Conservation (phyloP, 2,888 invertebrate genomes). For the Drosophila borborema region DNA sequence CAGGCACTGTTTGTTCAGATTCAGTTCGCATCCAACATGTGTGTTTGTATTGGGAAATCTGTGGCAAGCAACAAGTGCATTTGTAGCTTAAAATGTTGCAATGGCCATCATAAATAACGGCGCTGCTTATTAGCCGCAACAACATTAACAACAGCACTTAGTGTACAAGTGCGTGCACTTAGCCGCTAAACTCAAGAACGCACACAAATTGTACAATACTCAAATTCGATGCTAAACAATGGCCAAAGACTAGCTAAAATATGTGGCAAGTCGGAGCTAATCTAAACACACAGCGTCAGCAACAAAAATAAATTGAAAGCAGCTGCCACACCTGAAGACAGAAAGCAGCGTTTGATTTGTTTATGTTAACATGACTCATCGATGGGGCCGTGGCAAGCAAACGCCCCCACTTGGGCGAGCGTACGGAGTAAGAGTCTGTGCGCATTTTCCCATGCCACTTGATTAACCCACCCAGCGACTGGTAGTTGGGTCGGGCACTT, state of each 20-base stretch:
- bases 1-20: slow-evolving; percentile 37
- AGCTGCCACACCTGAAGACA: slow-evolving; percentile 62
- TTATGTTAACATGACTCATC: slow-evolving; percentile 71
- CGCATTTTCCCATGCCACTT: slow-evolving; percentile 76
- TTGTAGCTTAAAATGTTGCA: slow-evolving; percentile 53
- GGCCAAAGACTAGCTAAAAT: slow-evolving; percentile 49
- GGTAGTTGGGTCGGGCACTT: slow-evolving; percentile 38
- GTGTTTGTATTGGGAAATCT: slow-evolving; percentile 41
- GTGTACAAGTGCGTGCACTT: slow-evolving; percentile 67
- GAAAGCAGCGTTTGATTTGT: slow-evolving; percentile 55
- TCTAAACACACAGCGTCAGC: slow-evolving; percentile 63
- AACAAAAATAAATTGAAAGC: slow-evolving; percentile 49
- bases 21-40: slow-evolving; percentile 39
- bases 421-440: slow-evolving; percentile 25
- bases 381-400: slow-evolving; percentile 46
- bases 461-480: slow-evolving; percentile 60
- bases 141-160: slow-evolving; percentile 53
- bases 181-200: slow-evolving; percentile 65
- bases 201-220: slow-evolving; percentile 58
- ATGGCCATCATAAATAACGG: slow-evolving; percentile 67
- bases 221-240: slow-evolving; percentile 61
- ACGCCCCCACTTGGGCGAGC: slow-evolving; percentile 48
- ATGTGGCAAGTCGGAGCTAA: slow-evolving; percentile 55
- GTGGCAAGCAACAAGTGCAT: slow-evolving; percentile 73
- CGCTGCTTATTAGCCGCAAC: slow-evolving; percentile 59